phyloP scores from a whole-genome alignment of 2,113 vertebrate species.

The Pyrgilauda ruficollis region DNA sequence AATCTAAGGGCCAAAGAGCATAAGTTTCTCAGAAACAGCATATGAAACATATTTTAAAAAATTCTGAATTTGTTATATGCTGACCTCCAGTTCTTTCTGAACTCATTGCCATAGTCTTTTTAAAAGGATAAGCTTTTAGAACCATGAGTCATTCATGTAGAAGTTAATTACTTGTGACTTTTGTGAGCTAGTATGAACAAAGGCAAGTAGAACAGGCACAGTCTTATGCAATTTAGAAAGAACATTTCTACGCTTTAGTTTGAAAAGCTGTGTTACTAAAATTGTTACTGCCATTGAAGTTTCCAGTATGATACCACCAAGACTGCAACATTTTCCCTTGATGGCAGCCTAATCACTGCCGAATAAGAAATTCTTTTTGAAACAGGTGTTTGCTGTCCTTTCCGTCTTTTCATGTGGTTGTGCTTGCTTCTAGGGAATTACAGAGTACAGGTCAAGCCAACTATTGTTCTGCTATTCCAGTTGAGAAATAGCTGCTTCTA shows the following conservation, averaged over 20 bases:
- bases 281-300: slow-evolving; percentile 12
- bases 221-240: slow-evolving; percentile 23
- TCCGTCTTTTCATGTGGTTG: background rate
- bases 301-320: background rate
- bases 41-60: background rate
- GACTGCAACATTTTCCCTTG: background rate
- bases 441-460: background rate
- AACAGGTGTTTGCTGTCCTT: slow-evolving; percentile 1
- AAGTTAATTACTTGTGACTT: slow-evolving; percentile 27
- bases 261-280: slow-evolving; percentile 34
- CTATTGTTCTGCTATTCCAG: background rate
- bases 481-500: background rate
- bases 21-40: background rate
- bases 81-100: background rate
- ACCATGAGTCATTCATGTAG: slow-evolving; percentile 20
- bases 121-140: slow-evolving; percentile 30
- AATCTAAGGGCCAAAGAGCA: background rate
- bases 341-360: background rate
- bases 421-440: background rate
- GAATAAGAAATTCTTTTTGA: background rate
- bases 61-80: background rate
- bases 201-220: background rate
- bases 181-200: slow-evolving; percentile 24
- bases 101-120: background rate
- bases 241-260: slow-evolving; percentile 13